Conservation (phyloP, 2,113 vertebrate species). For the Malurus elegans region DNA sequence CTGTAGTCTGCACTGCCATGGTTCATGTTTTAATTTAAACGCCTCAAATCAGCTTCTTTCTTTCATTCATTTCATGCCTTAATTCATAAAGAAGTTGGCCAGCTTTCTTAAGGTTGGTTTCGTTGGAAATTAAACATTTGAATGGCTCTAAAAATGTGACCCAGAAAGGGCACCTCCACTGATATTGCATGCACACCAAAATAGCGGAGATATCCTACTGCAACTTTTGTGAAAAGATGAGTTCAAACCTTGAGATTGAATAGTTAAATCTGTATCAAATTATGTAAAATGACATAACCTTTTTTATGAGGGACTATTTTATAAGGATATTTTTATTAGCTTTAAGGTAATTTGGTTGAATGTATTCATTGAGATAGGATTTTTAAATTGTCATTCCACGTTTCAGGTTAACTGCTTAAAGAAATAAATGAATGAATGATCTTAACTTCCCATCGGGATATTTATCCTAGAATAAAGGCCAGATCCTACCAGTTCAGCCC, state of each 20-base stretch:
- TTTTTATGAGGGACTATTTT: not conserved
- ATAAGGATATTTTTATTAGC: not conserved
- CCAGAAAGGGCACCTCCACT: not conserved
- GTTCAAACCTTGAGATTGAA: not conserved
- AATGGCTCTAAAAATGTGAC: not conserved
- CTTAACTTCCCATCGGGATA: not conserved
- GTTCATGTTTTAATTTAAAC: not conserved
- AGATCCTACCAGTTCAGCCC: not conserved
- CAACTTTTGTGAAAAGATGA: not conserved
- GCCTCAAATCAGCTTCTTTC: not conserved
- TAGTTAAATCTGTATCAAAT: constrained; percentile 17
- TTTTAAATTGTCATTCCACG: not conserved
- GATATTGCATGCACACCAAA: not conserved
- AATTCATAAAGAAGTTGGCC: not conserved
- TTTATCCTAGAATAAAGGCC: not conserved
- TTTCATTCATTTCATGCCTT: not conserved
- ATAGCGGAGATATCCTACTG: not conserved
- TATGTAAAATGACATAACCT: not conserved
- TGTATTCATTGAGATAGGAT: not conserved
- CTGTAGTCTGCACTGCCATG: not conserved
- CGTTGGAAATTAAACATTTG: not conserved
- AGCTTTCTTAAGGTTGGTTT: not conserved
- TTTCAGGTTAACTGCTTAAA: not conserved
- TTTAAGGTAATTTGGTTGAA: constrained; percentile 18
- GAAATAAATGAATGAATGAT: not conserved